phyloP scores from a whole-genome alignment of 2,797 vertebrate species.

The Lepilemur septentrionalis region DNA sequence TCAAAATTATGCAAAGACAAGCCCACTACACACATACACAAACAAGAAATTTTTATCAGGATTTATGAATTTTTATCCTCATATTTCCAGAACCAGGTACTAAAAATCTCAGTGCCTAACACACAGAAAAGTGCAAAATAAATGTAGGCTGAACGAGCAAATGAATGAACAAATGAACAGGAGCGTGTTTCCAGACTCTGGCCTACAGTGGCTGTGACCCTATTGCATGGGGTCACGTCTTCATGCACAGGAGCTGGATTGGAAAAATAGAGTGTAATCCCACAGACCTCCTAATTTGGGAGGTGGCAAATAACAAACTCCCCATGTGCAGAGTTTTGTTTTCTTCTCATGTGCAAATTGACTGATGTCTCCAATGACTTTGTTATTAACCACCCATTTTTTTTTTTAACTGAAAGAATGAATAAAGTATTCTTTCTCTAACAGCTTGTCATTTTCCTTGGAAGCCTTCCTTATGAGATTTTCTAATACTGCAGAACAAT shows the following conservation, averaged over 20 bases:
- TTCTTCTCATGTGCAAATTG: background rate
- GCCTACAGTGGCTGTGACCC: background rate
- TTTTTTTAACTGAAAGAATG: constrained; percentile 23
- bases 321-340: background rate
- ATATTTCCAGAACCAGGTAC: background rate
- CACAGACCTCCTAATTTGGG: background rate
- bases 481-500: background rate
- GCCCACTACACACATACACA: background rate
- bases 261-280: background rate
- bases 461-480: background rate
- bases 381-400: background rate
- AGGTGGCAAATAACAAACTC: background rate
- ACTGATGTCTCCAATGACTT: background rate
- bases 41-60: background rate
- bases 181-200: background rate
- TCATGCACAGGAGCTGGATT: background rate
- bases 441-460: constrained; percentile 16
- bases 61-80: background rate
- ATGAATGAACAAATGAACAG: background rate
- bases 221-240: background rate
- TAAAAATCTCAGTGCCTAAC: background rate
- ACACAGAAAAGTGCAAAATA: background rate
- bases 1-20: background rate
- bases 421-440: background rate
- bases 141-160: background rate